Conservation (phyloP, 2,797 vertebrate species). For the Schizopygopsis malacanthus region DNA sequence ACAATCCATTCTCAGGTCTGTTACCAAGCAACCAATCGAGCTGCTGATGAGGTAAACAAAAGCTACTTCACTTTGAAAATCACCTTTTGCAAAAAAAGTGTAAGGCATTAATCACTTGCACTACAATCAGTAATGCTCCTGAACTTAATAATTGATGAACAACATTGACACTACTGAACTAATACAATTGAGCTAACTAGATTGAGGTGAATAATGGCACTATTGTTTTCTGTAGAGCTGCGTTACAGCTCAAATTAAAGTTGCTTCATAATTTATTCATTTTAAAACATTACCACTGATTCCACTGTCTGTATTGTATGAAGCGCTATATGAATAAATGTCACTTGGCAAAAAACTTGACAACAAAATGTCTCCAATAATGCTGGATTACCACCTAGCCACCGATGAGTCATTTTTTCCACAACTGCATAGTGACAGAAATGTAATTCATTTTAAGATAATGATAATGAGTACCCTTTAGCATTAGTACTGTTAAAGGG, state of each 20-base stretch:
- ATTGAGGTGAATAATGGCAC: background rate
- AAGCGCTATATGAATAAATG: background rate
- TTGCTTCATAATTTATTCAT: background rate
- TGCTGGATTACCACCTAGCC: background rate
- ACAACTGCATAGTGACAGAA: slow-evolving; percentile 5
- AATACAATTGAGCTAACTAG: background rate
- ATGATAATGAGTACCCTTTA: background rate
- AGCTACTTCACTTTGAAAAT: too few species aligned
- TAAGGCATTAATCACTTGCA: too few species aligned
- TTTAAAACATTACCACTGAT: background rate
- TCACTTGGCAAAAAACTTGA: background rate
- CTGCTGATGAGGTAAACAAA: too few species aligned
- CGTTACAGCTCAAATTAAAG: background rate
- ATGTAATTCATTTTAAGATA: background rate
- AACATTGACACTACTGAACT: background rate
- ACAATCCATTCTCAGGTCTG: too few species aligned
- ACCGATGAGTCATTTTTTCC: background rate
- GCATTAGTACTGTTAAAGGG: background rate
- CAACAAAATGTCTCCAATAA: background rate
- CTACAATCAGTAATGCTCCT: background rate
- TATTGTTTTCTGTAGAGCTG: background rate
- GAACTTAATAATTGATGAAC: background rate
- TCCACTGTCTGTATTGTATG: background rate
- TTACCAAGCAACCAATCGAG: too few species aligned
- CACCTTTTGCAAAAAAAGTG: too few species aligned